A percentile compares a stretch with the other conserved stretches of the same genome.
phyloP scores from a whole-genome alignment of 2,113 vertebrate species.

The Oreotrochilus melanogaster region DNA sequence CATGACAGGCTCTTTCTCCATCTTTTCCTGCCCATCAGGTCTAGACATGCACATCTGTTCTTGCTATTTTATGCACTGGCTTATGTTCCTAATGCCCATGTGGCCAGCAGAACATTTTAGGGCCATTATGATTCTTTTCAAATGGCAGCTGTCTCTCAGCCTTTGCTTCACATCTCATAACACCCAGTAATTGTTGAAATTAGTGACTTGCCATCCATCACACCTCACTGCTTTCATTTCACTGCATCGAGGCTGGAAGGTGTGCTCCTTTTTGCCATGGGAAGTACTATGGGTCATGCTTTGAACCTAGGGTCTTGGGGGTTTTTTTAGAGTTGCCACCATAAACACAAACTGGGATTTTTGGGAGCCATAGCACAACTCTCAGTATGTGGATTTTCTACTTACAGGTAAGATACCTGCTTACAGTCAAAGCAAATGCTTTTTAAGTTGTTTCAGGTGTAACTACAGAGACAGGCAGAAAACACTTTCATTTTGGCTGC shows the following conservation, averaged over 20 bases:
- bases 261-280: rapidly evolving
- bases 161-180: not conserved
- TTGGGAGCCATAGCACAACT: not conserved
- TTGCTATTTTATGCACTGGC: not conserved
- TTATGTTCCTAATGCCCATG: not conserved
- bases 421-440: not conserved
- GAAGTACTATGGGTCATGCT: not conserved
- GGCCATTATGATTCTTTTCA: not conserved
- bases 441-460: not conserved
- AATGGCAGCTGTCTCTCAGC: not conserved
- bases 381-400: not conserved
- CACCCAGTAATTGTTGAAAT: not conserved
- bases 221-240: not conserved
- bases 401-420: not conserved
- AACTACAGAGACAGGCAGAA: not conserved
- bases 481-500: not conserved
- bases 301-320: not conserved
- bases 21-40: not conserved
- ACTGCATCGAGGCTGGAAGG: not conserved
- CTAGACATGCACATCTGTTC: not conserved
- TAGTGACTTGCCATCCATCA: not conserved
- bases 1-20: not conserved
- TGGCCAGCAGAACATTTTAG: slow-evolving; percentile 6
- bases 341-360: not conserved
- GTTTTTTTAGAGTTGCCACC: not conserved